A percentile compares a stretch with the other conserved stretches of the same genome.
Conservation (phyloP, 1,140 invertebrate genomes). For the Archivesica marissinica region DNA sequence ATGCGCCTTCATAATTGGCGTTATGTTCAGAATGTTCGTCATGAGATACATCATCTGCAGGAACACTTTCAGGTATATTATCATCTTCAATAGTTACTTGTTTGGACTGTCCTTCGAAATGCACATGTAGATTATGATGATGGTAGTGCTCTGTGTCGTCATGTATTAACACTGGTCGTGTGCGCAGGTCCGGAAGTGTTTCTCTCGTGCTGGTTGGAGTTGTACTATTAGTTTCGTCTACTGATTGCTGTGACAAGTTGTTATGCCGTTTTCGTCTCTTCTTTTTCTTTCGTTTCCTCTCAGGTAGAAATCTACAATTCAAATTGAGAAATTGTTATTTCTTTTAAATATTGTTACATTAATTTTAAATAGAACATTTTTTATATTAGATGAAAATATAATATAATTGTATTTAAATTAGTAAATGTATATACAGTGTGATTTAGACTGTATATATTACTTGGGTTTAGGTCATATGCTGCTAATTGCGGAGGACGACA, state of each 20-base stretch:
- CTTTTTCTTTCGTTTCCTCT: slow-evolving; percentile 42
- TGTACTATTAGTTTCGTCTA: neutral
- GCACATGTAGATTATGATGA: slow-evolving; percentile 49
- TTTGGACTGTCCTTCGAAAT: slow-evolving; percentile 22
- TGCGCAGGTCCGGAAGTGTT: slow-evolving; percentile 51
- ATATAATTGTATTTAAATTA: too few species aligned
- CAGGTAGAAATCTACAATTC: slow-evolving; percentile 27
- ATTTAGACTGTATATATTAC: too few species aligned
- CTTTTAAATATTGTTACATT: too few species aligned
- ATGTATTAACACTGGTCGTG: slow-evolving; percentile 23
- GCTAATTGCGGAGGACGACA: too few species aligned
- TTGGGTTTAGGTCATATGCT: too few species aligned
- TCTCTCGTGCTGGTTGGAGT: neutral
- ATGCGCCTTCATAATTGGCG: too few species aligned
- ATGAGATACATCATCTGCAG: neutral
- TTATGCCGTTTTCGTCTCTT: slow-evolving; percentile 18
- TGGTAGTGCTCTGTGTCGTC: slow-evolving; percentile 13
- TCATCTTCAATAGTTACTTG: neutral
- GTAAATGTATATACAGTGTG: too few species aligned
- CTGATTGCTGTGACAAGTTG: neutral
- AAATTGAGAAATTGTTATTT: neutral
- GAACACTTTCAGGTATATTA: neutral
- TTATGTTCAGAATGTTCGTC: too few species aligned
- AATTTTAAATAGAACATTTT: too few species aligned
- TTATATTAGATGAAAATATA: too few species aligned